Evolutionary conservation across 2,797 vertebrate species (phyloP).

Genomic region (Prunella strophiata): DNA sequence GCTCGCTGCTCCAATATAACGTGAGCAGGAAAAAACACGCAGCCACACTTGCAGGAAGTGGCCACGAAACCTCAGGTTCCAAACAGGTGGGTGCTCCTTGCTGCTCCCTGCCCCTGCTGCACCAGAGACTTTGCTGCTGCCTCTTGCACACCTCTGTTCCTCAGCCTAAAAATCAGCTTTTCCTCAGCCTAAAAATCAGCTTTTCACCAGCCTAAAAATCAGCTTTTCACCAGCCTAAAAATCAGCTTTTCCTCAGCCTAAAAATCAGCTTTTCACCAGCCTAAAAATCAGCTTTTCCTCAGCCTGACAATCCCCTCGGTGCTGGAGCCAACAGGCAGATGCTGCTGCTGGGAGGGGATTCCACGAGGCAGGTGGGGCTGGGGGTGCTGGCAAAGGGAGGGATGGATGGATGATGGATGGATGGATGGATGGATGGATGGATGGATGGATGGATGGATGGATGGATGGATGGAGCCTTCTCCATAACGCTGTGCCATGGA

Average conservation of each 20-base stretch:
- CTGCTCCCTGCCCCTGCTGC: not conserved
- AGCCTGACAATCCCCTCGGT: not conserved
- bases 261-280: not conserved
- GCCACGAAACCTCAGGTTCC: constrained; percentile 12
- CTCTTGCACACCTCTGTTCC: not conserved
- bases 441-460: no score
- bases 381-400: not conserved
- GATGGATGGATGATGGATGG: no score
- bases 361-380: not conserved
- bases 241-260: not conserved
- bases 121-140: not conserved
- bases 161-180: not conserved
- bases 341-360: not conserved
- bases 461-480: not conserved
- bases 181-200: no score
- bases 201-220: not conserved
- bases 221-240: not conserved
- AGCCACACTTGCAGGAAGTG: constrained; percentile 29
- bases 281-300: not conserved
- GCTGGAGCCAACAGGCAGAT: not conserved
- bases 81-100: constrained; percentile 57
- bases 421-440: no score
- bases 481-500: rapidly evolving
- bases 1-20: not conserved
- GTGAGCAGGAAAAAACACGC: constrained; percentile 34